A percentile compares a stretch with the other conserved stretches of the same genome.
Evolutionary conservation across 1,140 invertebrate species (phyloP).

Genomic region (Drosophila orosa): DNA sequence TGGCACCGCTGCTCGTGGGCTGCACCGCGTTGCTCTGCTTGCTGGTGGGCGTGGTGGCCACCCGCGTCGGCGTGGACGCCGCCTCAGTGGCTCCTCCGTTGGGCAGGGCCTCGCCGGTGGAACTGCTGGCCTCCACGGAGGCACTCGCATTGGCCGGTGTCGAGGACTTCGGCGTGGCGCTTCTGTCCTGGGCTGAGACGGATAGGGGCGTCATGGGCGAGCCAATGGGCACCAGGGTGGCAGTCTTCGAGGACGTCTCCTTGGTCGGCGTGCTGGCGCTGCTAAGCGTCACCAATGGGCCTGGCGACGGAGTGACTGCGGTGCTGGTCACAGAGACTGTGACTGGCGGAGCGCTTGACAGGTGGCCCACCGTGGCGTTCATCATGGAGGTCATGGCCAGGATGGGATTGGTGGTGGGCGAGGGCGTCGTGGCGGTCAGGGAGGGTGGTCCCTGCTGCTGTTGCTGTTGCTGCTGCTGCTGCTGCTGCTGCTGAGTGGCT

Average conservation of each 20-base stretch:
- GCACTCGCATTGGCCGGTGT: constrained; percentile 17
- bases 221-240: constrained; percentile 84
- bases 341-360: constrained; percentile 50
- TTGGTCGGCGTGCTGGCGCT: constrained; percentile 61
- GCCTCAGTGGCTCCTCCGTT: constrained; percentile 55
- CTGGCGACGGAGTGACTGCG: constrained; percentile 32
- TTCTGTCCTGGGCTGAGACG: constrained; percentile 14
- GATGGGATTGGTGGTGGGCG: constrained; percentile 77
- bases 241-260: constrained; percentile 23
- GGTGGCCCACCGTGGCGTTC: constrained; percentile 67
- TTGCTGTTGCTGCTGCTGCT: constrained; percentile 36
- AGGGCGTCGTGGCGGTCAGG: constrained; percentile 56
- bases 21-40: constrained; percentile 62
- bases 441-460: constrained; percentile 46
- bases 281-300: constrained; percentile 54
- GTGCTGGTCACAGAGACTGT: constrained; percentile 42
- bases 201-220: constrained; percentile 35
- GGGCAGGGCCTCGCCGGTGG: constrained; percentile 37
- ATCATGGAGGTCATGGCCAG: constrained; percentile 83
- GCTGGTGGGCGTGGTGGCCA: constrained; percentile 74
- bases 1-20: constrained; percentile 61
- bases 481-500: too few relatives aligned
- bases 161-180: constrained; percentile 19
- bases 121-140: constrained; percentile 59
- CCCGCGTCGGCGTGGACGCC: constrained; percentile 72